Evolutionary conservation across 2,888 invertebrate genomes (phyloP), one percentile per base, ranked within the genome.

Genomic region (Lithophane socia): DNA sequence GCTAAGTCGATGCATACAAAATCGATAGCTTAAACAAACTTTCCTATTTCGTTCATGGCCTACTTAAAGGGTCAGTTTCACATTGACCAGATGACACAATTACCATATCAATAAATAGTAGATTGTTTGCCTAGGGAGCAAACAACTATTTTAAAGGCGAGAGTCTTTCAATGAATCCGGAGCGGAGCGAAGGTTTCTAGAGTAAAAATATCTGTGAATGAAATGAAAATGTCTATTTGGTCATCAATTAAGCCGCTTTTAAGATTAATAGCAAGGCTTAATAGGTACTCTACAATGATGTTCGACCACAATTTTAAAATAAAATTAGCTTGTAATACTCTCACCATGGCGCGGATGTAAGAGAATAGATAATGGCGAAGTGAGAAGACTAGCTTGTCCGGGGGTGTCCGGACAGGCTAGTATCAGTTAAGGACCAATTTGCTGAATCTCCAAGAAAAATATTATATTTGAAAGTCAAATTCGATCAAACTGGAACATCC

Each of bases 1-100:
- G 18, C 54, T 29, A 54, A 16, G 13, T 79, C 18, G 49, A 49
- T 63, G 49, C 8, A 16, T 37, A 49, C 8, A 10, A 37, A 65
- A 78, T 58, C 73, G 56, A 73, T 80, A 58, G 12, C 18, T 49
- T 21, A 56, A n/a, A 47, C 37, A 47, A 21, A 54, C 12, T 21
- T 65, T n/a, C 13, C 1, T 52, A 3, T 24, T 16, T 29, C 10
- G 2, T 75, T 63, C 61, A 24, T 67, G 63, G 18, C 18, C 44
- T 10, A 63, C 61, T 37, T 75, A 37, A 61, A 37, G 9, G 13
- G 7, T 42, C 21, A 37, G 5, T 47, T 12, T 77, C 12, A 29
- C 2, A 24, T 37, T 47, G 42, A n/a, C 37, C 24, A 49, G 21
- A 49, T 58, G 29, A 47, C 16, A 73, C 18, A 37, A 16, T 10